Conservation (phyloP, 2,113 vertebrate genomes). For the Rhinogobius similis region DNA sequence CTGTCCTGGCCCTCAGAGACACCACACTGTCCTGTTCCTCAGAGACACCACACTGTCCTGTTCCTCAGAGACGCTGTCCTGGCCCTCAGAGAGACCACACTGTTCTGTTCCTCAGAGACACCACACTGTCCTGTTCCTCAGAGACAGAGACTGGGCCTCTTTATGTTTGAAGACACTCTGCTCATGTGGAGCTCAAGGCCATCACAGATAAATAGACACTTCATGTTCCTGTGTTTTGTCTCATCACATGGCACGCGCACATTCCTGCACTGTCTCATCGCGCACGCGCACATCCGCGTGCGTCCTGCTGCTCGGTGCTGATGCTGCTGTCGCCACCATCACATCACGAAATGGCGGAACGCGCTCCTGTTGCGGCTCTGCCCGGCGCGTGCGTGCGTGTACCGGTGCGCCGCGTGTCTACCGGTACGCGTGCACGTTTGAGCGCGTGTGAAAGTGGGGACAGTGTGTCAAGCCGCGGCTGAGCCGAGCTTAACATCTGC, state of each 20-base stretch:
- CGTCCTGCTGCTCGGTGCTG: constrained; percentile 35
- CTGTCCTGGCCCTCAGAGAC: too few species aligned
- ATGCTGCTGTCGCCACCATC: constrained; percentile 59
- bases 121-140: background rate
- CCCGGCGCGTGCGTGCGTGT: constrained; percentile 19
- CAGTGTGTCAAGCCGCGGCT: constrained; percentile 30
- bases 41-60: too few species aligned
- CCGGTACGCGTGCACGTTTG: background rate
- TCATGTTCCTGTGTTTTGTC: background rate
- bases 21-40: too few species aligned
- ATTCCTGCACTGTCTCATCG: constrained; percentile 47
- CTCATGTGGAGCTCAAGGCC: background rate
- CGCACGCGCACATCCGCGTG: constrained; percentile 15
- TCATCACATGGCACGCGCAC: constrained; percentile 29
- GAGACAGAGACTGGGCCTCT: background rate
- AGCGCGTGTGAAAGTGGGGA: constrained; percentile 8
- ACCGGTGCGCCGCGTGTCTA: constrained; percentile 4
- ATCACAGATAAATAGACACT: background rate
- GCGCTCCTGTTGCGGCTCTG: constrained; percentile 55
- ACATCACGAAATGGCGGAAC: constrained; percentile 77
- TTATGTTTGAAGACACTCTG: background rate
- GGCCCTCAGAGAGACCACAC: too few species aligned
- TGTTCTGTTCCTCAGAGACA: background rate
- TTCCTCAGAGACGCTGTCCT: too few species aligned
- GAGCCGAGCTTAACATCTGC: constrained; percentile 61